phyloP scores from a whole-genome alignment of 2,113 vertebrate genomes.

The Lathamus discolor region DNA sequence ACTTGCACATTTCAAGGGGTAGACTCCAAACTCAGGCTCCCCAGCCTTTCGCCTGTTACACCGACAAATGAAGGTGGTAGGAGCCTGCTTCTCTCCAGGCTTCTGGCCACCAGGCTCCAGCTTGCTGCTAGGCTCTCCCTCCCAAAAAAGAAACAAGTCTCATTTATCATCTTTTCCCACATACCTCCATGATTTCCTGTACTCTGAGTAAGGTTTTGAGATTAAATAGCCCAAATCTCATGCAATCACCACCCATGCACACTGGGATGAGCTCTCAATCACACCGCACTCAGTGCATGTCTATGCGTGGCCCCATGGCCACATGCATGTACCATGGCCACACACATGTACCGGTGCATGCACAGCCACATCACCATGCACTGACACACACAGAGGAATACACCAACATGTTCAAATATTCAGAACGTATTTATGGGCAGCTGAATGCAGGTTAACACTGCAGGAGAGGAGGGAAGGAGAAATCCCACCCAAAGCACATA shows the following conservation, averaged over 20 bases:
- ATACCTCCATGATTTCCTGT: not conserved
- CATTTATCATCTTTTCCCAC: not conserved
- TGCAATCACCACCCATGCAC: fast-evolving
- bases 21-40: not conserved
- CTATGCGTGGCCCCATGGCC: fast-evolving
- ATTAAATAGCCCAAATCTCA: not conserved
- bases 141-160: not conserved
- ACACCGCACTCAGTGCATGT: fast-evolving
- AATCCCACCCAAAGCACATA: not conserved
- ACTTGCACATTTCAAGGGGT: not conserved
- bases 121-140: not conserved
- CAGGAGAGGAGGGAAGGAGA: not conserved
- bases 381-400: not conserved
- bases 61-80: not conserved
- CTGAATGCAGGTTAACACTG: not conserved
- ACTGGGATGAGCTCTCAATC: not conserved
- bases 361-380: not conserved
- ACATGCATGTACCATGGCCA: no score
- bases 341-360: fast-evolving
- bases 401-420: fast-evolving
- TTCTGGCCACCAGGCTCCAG: not conserved
- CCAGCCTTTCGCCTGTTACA: not conserved
- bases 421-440: not conserved
- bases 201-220: not conserved
- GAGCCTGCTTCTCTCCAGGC: not conserved